A percentile compares a stretch with the other conserved stretches of the same genome.
These are phyloP conservation scores for Sylvia borin DNA, from an alignment of 2,797 vertebrate species.

Conservation along the genomic window DNA sequence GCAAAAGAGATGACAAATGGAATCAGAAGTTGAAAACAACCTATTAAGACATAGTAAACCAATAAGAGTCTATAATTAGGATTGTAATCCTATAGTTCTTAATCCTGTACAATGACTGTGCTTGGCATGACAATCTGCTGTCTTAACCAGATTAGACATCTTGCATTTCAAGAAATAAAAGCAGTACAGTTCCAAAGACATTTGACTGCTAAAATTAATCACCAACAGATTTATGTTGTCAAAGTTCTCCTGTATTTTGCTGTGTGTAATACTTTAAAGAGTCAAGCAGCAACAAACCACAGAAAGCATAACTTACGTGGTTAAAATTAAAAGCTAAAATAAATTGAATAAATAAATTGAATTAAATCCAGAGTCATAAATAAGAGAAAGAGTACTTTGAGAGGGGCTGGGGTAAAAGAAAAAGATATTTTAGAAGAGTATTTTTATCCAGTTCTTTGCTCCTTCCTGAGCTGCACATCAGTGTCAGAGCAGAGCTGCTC, in stretches of 20 bases:
- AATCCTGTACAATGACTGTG: conserved; percentile 28
- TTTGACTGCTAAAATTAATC: conserved; percentile 37
- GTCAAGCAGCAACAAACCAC: background rate
- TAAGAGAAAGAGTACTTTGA: background rate
- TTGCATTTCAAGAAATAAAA: conserved; percentile 35
- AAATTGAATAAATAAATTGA: background rate
- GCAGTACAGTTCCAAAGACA: background rate
- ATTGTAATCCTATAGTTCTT: conserved; percentile 54
- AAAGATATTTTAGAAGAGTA: background rate
- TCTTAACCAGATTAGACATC: conserved; percentile 29
- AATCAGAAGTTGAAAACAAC: conserved; percentile 32
- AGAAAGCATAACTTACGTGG: background rate
- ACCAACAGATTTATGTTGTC: conserved; percentile 29
- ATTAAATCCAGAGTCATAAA: background rate
- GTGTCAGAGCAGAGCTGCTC: background rate
- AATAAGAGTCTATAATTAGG: conserved; percentile 48
- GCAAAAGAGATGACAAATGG: background rate
- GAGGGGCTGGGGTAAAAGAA: background rate
- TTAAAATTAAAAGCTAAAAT: background rate
- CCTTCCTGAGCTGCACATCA: background rate
- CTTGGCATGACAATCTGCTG: conserved; percentile 13
- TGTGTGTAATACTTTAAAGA: background rate
- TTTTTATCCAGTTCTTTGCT: background rate
- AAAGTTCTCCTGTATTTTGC: conserved; percentile 5
- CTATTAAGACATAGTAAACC: conserved; percentile 11